These are phyloP conservation scores for Sminthurinus aureus DNA, from an alignment of 2,888 invertebrate genomes.

Conservation along the genomic window DNA sequence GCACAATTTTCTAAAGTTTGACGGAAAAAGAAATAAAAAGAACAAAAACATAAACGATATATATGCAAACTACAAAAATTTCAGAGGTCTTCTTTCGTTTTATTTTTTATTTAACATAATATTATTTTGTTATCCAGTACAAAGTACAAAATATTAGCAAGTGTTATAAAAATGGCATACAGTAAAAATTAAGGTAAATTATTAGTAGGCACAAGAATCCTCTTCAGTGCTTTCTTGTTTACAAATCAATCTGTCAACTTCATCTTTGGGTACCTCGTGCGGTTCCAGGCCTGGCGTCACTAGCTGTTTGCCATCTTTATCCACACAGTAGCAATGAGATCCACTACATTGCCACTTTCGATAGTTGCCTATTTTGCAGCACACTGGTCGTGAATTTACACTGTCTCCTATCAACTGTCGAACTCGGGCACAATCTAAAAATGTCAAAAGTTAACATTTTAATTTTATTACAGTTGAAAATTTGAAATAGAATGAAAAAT, in stretches of 20 bases:
- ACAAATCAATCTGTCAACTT: slow-evolving; percentile 32
- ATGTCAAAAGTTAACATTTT: background rate
- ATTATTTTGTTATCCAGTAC: background rate
- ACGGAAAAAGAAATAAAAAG: background rate
- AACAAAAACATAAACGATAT: no score
- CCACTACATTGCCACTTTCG: slow-evolving; percentile 70
- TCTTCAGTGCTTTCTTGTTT: slow-evolving; percentile 19
- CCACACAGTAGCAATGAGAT: slow-evolving; percentile 72
- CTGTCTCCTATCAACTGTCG: slow-evolving; percentile 64
- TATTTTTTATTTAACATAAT: background rate
- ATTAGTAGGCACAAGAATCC: slow-evolving; percentile 25
- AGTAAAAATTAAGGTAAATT: background rate
- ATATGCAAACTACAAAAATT: background rate
- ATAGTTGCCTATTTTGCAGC: slow-evolving; percentile 73
- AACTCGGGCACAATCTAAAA: slow-evolving; percentile 72
- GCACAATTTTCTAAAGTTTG: background rate
- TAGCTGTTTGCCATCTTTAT: slow-evolving; percentile 66
- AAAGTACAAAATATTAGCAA: background rate
- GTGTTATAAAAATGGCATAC: background rate
- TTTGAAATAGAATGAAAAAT: background rate
- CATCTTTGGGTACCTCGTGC: slow-evolving; percentile 37
- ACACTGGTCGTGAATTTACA: slow-evolving; percentile 66
- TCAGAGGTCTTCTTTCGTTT: background rate
- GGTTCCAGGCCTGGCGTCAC: background rate
- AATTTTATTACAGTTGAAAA: no score